Conservation (phyloP, 2,797 vertebrate species). For the Tolypeutes matacus region DNA sequence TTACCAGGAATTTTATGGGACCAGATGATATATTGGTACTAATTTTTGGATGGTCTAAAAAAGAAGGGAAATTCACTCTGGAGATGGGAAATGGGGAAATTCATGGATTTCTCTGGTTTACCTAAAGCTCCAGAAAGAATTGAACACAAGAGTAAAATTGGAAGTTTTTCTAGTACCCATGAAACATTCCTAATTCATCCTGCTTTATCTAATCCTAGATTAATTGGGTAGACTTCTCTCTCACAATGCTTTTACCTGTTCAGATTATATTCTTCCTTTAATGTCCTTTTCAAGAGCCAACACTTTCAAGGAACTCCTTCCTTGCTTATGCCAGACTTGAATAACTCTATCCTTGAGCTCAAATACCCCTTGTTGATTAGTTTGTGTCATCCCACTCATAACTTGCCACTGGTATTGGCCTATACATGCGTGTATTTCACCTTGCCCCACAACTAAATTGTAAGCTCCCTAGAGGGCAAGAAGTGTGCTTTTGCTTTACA, state of each 20-base stretch:
- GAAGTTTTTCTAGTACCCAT: neutral
- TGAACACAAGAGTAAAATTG: neutral
- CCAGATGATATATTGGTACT: neutral
- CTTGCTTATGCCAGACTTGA: neutral
- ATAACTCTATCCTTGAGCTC: neutral
- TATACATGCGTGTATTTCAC: neutral
- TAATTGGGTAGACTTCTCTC: neutral
- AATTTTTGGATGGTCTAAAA: neutral
- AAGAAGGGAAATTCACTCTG: neutral
- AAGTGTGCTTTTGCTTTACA: neutral
- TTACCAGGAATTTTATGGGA: neutral
- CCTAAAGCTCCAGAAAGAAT: neutral
- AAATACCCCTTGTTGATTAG: neutral
- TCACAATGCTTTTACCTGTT: neutral
- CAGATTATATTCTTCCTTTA: neutral
- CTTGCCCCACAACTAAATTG: neutral
- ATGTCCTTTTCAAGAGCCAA: neutral
- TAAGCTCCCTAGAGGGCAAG: neutral
- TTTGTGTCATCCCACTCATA: neutral
- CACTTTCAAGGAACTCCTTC: neutral
- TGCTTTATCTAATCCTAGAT: neutral
- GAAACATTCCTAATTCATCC: neutral
- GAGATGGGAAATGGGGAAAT: neutral
- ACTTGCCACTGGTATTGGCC: neutral
- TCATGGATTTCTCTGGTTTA: neutral